Percentiles rank a stretch among this genome's conserved stretches.
Evolutionary conservation across 1,140 invertebrate genomes (phyloP).

Genomic region (Forficula auricularia): DNA sequence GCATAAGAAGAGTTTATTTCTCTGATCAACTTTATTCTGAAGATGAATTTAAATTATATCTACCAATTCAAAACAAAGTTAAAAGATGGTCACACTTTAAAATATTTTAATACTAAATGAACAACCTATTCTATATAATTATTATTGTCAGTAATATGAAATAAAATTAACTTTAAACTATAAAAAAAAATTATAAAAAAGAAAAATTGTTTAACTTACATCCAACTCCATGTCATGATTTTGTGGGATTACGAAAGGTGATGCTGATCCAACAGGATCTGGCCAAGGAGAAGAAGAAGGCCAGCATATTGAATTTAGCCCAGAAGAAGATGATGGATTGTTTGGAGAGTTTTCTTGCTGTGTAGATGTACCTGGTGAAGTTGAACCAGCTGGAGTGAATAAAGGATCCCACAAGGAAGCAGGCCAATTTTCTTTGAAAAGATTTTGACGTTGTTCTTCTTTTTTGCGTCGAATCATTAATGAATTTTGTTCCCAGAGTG

Average conservation of each 20-base stretch:
- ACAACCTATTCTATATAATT: no score
- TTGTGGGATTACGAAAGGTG: constrained; percentile 11
- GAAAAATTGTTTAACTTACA: no score
- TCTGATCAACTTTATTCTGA: constrained; percentile 75
- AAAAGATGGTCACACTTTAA: no score
- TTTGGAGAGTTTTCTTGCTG: constrained; percentile 5
- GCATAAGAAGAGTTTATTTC: constrained; percentile 82
- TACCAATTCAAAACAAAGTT: constrained; percentile 21
- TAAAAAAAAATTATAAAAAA: no score
- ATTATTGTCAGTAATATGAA: no score
- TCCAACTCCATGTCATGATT: constrained; percentile 5
- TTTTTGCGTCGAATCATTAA: neutral
- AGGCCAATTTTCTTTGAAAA: constrained; percentile 25
- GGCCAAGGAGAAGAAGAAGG: constrained; percentile 14
- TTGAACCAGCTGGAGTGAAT: constrained; percentile 26
- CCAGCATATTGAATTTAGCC: constrained; percentile 14
- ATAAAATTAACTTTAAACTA: no score
- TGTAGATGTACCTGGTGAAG: constrained; percentile 9
- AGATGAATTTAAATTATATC: constrained; percentile 63
- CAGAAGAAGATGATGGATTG: constrained; percentile 14
- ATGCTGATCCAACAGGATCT: constrained; percentile 16
- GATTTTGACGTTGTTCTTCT: neutral
- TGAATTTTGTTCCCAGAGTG: no score
- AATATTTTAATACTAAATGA: no score
- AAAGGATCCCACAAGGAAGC: constrained; percentile 30